Percentiles rank a stretch among this genome's conserved stretches.
Evolutionary conservation across 2,797 vertebrate species (phyloP).

Genomic region (Euphonia xanthogaster): DNA sequence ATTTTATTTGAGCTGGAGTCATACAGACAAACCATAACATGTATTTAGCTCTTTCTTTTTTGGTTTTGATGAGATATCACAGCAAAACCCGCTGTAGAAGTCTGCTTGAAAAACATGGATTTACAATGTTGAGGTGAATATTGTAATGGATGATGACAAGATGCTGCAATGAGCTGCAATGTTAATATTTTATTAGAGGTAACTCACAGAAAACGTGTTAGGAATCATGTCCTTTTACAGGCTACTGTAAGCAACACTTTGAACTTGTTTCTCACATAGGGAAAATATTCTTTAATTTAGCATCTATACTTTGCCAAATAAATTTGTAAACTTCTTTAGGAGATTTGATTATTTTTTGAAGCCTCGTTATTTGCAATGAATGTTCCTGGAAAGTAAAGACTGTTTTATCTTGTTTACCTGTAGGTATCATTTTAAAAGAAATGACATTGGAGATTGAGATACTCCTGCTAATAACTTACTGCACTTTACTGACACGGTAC

Average conservation of each 20-base stretch:
- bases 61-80: slow-evolving; percentile 43
- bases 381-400: not conserved
- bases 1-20: slow-evolving; percentile 73
- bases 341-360: not conserved
- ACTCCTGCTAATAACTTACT: not conserved
- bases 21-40: slow-evolving; percentile 67
- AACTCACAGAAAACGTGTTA: not conserved
- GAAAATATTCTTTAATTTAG: not conserved
- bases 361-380: not conserved
- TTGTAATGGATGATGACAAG: slow-evolving; percentile 37
- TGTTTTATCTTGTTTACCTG: not conserved
- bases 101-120: slow-evolving; percentile 23
- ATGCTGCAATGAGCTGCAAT: slow-evolving; percentile 11
- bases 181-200: slow-evolving; percentile 5
- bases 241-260: not conserved
- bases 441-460: not conserved
- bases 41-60: slow-evolving; percentile 38
- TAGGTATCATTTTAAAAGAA: not conserved
- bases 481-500: not conserved
- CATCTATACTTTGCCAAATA: not conserved
- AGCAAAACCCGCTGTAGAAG: slow-evolving; percentile 29
- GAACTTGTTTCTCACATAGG: not conserved
- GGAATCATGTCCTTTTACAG: slow-evolving; percentile 1
- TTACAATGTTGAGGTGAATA: slow-evolving; percentile 19
- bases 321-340: not conserved